Conservation (phyloP, 2,797 vertebrate genomes). For the Sebastes taczanowskii region DNA sequence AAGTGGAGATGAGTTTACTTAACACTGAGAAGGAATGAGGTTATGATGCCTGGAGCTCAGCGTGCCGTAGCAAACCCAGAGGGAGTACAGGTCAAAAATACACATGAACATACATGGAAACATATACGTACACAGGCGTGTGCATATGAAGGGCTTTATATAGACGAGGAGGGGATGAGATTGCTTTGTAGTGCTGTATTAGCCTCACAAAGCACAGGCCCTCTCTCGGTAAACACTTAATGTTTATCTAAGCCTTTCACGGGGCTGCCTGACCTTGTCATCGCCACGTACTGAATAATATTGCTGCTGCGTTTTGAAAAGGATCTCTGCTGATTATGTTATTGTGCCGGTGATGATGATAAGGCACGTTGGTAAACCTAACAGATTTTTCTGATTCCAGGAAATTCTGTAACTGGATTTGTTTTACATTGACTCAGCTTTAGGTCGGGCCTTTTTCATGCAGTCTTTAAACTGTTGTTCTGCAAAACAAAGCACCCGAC, state of each 20-base stretch:
- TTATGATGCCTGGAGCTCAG: constrained; percentile 29
- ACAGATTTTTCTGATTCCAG: background rate
- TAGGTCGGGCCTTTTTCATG: background rate
- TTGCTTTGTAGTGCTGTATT: constrained; percentile 6
- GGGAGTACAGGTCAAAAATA: constrained; percentile 5
- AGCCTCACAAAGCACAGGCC: background rate
- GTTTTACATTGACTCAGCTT: constrained; percentile 6
- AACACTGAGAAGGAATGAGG: constrained; percentile 38
- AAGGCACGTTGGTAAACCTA: background rate
- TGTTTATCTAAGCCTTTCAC: constrained; percentile 12
- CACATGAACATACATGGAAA: background rate
- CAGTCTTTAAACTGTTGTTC: background rate
- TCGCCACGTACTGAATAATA: background rate
- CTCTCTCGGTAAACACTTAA: background rate
- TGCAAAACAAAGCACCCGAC: background rate
- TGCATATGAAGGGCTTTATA: background rate
- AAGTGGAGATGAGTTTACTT: constrained; percentile 42
- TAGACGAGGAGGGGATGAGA: background rate
- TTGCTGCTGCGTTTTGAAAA: background rate
- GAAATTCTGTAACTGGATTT: background rate
- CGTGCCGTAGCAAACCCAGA: constrained; percentile 1
- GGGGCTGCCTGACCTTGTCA: constrained; percentile 23
- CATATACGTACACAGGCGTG: background rate
- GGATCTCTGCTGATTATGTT: constrained; percentile 4
- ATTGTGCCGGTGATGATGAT: background rate